These are phyloP conservation scores for Drosophila atroscutellata DNA, from an alignment of 2,888 invertebrate species.

Conservation along the genomic window DNA sequence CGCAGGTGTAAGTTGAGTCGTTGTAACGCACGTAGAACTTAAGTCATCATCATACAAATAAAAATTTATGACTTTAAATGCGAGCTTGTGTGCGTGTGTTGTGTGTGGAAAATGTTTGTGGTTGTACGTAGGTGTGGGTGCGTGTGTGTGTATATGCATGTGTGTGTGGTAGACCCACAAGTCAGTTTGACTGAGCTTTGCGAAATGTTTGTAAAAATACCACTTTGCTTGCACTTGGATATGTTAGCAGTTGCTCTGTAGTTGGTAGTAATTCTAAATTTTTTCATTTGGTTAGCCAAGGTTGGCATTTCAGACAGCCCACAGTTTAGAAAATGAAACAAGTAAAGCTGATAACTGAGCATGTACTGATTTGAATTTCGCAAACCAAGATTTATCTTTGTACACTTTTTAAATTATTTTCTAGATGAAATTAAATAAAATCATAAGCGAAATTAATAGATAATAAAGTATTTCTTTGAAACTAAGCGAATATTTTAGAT, in stretches of 20 bases:
- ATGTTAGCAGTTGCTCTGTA: neutral
- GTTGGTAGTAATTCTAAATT: neutral
- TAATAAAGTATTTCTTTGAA: neutral
- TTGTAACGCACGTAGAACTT: constrained; percentile 76
- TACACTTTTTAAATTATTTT: neutral
- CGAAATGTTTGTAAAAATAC: constrained; percentile 24
- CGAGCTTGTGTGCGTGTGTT: constrained; percentile 15
- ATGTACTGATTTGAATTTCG: neutral
- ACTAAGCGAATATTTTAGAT: neutral
- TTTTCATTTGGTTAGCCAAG: constrained; percentile 2
- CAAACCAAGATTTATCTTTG: neutral
- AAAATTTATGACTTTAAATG: constrained; percentile 74
- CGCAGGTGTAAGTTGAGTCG: constrained; percentile 48
- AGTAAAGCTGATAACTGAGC: neutral
- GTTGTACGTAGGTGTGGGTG: neutral
- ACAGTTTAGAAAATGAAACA: neutral
- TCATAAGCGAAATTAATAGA: neutral
- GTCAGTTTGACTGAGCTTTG: constrained; percentile 18
- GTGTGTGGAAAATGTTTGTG: constrained; percentile 15
- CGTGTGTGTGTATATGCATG: neutral
- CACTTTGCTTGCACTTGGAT: constrained; percentile 24
- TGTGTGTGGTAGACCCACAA: constrained; percentile 20
- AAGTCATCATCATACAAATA: constrained; percentile 79
- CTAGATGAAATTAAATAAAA: neutral
- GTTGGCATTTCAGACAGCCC: constrained; percentile 5